Percentiles rank a stretch among this genome's conserved stretches.
Evolutionary conservation across 2,888 invertebrate species (phyloP).

Genomic region (Subacronicta megacephala): DNA sequence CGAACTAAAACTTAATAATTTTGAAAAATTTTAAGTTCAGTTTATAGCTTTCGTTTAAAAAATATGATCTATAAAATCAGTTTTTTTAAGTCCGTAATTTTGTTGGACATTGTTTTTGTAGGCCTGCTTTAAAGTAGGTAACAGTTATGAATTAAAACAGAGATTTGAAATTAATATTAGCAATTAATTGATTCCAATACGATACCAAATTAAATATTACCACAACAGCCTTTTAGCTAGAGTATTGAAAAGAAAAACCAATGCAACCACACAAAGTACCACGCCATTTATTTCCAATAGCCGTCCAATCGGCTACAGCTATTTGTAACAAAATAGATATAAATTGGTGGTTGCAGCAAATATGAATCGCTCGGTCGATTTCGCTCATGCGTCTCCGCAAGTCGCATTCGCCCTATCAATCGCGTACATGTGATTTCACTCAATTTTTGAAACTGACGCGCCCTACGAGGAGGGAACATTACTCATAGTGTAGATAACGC

Average conservation of each 20-base stretch:
- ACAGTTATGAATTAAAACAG: too few relatives aligned
- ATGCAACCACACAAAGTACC: slow-evolving; percentile 61
- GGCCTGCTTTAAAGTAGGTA: too few relatives aligned
- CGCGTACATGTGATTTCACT: slow-evolving; percentile 87
- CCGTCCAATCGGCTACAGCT: slow-evolving; percentile 78
- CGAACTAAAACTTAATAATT: too few relatives aligned
- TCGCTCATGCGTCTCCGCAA: slow-evolving; percentile 64
- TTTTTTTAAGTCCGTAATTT: too few relatives aligned
- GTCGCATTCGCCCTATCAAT: slow-evolving; percentile 80
- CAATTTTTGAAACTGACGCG: slow-evolving; percentile 88
- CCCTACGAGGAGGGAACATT: slow-evolving; percentile 78
- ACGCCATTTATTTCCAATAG: slow-evolving; percentile 84
- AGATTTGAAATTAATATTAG: too few relatives aligned
- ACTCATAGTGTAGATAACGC: slow-evolving; percentile 79
- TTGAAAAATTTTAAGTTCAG: too few relatives aligned
- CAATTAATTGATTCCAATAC: background rate
- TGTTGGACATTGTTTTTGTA: too few relatives aligned
- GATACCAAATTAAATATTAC: slow-evolving; percentile 10
- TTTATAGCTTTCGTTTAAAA: too few relatives aligned
- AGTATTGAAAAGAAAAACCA: slow-evolving; percentile 46
- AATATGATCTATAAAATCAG: too few relatives aligned
- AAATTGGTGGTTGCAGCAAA: slow-evolving; percentile 83
- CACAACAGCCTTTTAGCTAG: slow-evolving; percentile 10
- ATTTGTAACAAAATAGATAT: slow-evolving; percentile 84
- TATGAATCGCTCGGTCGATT: slow-evolving; percentile 75